These are phyloP conservation scores for Porites divaricata DNA, from an alignment of 92 coral and sea anemone genomes.

Conservation along the genomic window DNA sequence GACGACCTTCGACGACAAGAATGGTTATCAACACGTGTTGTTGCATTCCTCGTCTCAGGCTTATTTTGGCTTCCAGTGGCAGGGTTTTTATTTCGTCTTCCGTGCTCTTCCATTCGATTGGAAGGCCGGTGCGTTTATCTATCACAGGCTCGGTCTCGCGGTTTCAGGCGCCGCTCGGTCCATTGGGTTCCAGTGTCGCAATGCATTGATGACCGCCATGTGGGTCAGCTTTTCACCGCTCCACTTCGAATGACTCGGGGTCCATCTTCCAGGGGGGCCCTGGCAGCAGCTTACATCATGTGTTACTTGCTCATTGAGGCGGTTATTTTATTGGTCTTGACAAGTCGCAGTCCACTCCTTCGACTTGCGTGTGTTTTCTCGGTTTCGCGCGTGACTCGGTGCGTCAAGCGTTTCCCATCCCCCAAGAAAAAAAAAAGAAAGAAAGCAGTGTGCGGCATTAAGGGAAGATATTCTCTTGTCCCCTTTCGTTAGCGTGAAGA, in stretches of 20 bases:
- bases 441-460: background rate
- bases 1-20: no score
- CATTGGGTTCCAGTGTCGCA: constrained; percentile 45
- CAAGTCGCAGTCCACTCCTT: constrained; percentile 19
- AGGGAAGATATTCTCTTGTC: constrained; percentile 25
- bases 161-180: constrained; percentile 49
- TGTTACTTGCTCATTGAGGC: constrained; percentile 50
- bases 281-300: constrained; percentile 51
- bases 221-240: constrained; percentile 20
- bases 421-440: constrained; percentile 55
- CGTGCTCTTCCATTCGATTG: constrained; percentile 36
- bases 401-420: constrained; percentile 51
- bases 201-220: constrained; percentile 50
- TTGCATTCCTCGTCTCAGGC: no score
- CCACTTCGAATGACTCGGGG: constrained; percentile 4
- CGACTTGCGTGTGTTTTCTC: constrained; percentile 15
- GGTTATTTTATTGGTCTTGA: constrained; percentile 30
- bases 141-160: constrained; percentile 42
- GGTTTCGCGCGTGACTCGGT: no score
- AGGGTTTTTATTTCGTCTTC: constrained; percentile 41
- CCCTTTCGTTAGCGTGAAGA: constrained; percentile 23
- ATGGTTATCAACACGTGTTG: no score
- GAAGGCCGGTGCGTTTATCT: constrained; percentile 33
- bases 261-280: constrained; percentile 22
- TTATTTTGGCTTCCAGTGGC: constrained; percentile 44